Evolutionary conservation across 1,140 invertebrate species (phyloP).

Genomic region (Chironomus striatipennis): DNA sequence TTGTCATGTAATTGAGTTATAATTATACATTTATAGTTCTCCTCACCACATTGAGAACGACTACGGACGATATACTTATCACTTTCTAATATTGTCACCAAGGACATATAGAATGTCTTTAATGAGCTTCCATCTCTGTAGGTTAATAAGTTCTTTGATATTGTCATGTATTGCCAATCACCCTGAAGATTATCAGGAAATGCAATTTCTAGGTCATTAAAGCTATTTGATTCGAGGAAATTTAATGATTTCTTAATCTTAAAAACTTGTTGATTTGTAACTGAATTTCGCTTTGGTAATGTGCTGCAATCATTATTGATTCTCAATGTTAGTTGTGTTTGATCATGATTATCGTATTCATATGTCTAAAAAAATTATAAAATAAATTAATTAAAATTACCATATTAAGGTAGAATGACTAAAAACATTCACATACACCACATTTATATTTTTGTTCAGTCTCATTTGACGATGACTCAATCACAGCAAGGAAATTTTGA

Average conservation of each 20-base stretch:
- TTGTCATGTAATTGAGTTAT: background rate
- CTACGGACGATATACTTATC: background rate
- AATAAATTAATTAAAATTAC: background rate
- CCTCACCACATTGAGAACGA: background rate
- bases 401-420: background rate
- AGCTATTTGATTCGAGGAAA: background rate
- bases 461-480: background rate
- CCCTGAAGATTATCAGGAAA: background rate
- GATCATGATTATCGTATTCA: background rate
- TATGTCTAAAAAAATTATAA: background rate
- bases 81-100: background rate
- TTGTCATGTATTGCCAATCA: background rate
- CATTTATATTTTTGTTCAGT: constrained; percentile 4
- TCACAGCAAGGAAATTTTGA: background rate
- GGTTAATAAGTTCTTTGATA: background rate
- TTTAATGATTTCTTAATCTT: background rate
- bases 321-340: background rate
- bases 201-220: background rate
- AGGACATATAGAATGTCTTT: background rate
- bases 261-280: background rate
- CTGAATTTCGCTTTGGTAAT: background rate
- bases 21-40: background rate
- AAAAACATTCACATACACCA: background rate
- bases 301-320: background rate
- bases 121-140: background rate